These are phyloP conservation scores for Acronicta alni DNA, from an alignment of 2,888 invertebrate genomes.

Conservation along the genomic window DNA sequence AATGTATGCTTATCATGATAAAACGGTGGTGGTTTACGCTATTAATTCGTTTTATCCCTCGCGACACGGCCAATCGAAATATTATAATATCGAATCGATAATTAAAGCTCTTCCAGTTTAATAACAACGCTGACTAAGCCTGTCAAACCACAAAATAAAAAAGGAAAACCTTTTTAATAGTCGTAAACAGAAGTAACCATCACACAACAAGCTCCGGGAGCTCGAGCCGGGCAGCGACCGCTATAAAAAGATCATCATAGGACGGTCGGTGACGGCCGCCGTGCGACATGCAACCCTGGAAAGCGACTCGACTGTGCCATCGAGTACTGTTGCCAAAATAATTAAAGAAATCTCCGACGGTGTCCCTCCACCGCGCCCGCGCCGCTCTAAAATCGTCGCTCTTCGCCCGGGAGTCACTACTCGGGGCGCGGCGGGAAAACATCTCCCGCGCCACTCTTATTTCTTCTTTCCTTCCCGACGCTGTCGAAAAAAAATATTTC, in stretches of 20 bases:
- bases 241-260: constrained; percentile 89
- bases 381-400: constrained; percentile 90
- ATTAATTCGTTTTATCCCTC: constrained; percentile 29
- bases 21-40: constrained; percentile 29
- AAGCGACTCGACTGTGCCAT: constrained; percentile 88
- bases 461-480: constrained; percentile 89
- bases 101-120: constrained; percentile 40
- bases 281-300: constrained; percentile 89
- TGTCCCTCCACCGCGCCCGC: constrained; percentile 91
- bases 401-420: constrained; percentile 89
- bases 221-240: constrained; percentile 86
- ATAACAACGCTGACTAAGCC: constrained; percentile 15
- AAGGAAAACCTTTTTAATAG: constrained; percentile 64
- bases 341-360: constrained; percentile 92
- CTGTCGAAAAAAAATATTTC: constrained; percentile 85
- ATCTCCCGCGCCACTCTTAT: constrained; percentile 89
- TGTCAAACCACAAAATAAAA: constrained; percentile 45
- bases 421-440: constrained; percentile 89
- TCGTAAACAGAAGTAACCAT: constrained; percentile 71
- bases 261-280: constrained; percentile 81
- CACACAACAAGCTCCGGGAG: constrained; percentile 75
- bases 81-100: too few relatives aligned
- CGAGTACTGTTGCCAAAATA: constrained; percentile 93
- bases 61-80: constrained; percentile 35
- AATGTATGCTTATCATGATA: constrained; percentile 53